These are phyloP conservation scores for Hyperopisus bebe DNA, from an alignment of 2,113 vertebrate species.

Conservation along the genomic window DNA sequence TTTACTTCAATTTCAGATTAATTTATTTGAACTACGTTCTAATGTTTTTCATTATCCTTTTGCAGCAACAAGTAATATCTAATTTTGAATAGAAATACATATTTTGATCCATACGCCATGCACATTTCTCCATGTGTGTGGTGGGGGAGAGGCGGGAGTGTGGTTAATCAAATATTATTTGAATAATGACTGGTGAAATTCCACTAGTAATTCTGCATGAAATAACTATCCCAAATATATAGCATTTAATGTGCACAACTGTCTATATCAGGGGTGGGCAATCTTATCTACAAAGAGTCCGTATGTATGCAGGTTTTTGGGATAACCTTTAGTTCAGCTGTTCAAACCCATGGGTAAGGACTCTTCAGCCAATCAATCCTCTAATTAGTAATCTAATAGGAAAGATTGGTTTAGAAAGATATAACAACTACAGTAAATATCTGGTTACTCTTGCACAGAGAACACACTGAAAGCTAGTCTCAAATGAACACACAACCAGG, in stretches of 20 bases:
- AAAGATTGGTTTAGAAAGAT: not conserved
- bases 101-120: not conserved
- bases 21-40: not conserved
- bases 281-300: not conserved
- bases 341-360: not conserved
- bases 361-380: not conserved
- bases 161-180: not conserved
- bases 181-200: not conserved
- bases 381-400: not conserved
- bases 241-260: not conserved
- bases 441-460: not conserved
- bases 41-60: not conserved
- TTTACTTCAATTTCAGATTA: not conserved
- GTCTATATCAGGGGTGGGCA: not conserved
- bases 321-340: not conserved
- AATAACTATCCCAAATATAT: not conserved
- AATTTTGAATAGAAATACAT: not conserved
- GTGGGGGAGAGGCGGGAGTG: too few relatives aligned
- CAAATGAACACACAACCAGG: not conserved
- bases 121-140: not conserved
- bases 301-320: not conserved
- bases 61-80: not conserved
- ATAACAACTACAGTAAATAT: not conserved
- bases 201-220: not conserved
- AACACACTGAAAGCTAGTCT: not conserved